Evolutionary conservation across 2,797 vertebrate species (phyloP).

Genomic region (Melanotaenia parkinsoni): DNA sequence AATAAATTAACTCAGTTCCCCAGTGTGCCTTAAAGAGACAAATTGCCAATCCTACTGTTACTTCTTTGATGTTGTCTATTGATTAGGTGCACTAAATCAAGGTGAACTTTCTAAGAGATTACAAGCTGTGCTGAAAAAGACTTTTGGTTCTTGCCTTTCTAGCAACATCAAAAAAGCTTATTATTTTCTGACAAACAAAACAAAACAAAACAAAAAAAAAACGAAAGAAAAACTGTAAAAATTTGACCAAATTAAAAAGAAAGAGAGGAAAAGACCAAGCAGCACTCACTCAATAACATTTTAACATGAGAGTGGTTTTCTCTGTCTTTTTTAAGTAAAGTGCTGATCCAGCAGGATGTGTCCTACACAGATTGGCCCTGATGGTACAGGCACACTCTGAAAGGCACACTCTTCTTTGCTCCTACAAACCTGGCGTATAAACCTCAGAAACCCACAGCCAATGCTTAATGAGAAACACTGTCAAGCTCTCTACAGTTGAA

Average conservation of each 20-base stretch:
- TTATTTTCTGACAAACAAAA: conserved; percentile 46
- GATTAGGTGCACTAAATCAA: conserved; percentile 75
- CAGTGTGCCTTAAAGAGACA: conserved; percentile 42
- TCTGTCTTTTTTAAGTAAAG: conserved; percentile 41
- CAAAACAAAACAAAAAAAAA: conserved; percentile 3
- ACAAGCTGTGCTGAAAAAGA: conserved; percentile 31
- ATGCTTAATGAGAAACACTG: not conserved
- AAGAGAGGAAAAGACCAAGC: not conserved
- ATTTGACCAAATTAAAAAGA: not conserved
- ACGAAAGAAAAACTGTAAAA: not conserved
- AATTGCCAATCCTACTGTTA: conserved; percentile 53
- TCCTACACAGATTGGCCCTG: conserved; percentile 49
- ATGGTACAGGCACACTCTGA: conserved; percentile 45
- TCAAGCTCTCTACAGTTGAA: conserved; percentile 9
- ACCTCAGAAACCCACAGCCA: conserved; percentile 10
- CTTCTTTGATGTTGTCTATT: conserved; percentile 67
- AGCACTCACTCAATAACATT: not conserved
- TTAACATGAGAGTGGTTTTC: conserved; percentile 5
- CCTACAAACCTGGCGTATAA: not conserved
- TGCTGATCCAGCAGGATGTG: conserved; percentile 66
- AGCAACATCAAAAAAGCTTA: conserved; percentile 17
- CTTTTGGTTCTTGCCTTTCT: conserved; percentile 11
- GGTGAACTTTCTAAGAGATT: conserved; percentile 64
- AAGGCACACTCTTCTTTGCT: conserved; percentile 25
- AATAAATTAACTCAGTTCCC: conserved; percentile 61